A percentile compares a stretch with the other conserved stretches of the same genome.
Evolutionary conservation across 1,140 invertebrate species (phyloP).

Genomic region (Ostrea edulis): DNA sequence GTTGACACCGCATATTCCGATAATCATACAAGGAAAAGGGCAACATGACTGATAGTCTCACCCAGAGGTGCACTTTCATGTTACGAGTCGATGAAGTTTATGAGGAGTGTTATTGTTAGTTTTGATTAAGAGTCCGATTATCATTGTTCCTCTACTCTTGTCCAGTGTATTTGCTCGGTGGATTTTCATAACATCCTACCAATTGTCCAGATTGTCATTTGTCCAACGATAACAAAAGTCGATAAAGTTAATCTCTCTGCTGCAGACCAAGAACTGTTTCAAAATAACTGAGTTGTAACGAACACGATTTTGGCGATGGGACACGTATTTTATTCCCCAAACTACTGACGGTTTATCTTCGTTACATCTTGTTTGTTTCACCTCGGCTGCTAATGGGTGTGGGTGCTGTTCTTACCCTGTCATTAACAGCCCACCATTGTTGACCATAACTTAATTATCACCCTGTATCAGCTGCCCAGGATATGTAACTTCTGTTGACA

Average conservation of each 20-base stretch:
- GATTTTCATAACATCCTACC: conserved; percentile 36
- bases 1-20: neutral
- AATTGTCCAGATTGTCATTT: conserved; percentile 18
- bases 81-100: conserved; percentile 32
- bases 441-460: conserved; percentile 28
- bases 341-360: neutral
- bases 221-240: conserved; percentile 15
- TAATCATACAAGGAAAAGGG: neutral
- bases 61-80: conserved; percentile 4
- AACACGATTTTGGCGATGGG: neutral
- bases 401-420: neutral
- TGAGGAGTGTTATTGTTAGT: conserved; percentile 1
- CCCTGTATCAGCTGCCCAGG: conserved; percentile 2
- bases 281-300: conserved; percentile 35
- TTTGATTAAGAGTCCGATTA: conserved; percentile 22
- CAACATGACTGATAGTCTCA: conserved; percentile 2
- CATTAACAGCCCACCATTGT: neutral
- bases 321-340: neutral
- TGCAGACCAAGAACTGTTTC: conserved; percentile 13
- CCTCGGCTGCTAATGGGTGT: neutral
- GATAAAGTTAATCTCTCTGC: conserved; percentile 34
- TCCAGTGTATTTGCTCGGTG: conserved; percentile 23
- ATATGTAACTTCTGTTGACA: conserved; percentile 30
- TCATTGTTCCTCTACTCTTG: conserved; percentile 2
- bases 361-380: conserved; percentile 35